phyloP scores from a whole-genome alignment of 2,113 vertebrate genomes.

The Sinosuthora webbiana region DNA sequence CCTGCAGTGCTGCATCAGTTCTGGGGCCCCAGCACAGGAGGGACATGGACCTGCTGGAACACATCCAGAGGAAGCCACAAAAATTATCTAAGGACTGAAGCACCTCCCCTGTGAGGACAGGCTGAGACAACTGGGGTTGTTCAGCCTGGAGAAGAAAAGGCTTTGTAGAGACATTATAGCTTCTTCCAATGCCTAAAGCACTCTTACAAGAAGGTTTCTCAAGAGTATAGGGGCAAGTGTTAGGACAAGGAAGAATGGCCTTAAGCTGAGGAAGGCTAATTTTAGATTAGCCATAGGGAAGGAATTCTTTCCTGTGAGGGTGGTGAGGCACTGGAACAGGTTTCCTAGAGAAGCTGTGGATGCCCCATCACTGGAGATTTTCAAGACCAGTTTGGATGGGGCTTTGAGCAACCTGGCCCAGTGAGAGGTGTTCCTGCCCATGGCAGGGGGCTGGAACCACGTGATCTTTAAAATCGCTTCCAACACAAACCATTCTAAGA shows the following conservation, averaged over 20 bases:
- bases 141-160: background rate
- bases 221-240: background rate
- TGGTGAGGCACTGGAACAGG: background rate
- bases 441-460: fast-evolving
- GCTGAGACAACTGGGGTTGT: background rate
- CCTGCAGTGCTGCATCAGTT: background rate
- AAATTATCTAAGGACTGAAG: background rate
- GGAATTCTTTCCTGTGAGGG: background rate
- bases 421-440: background rate
- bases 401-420: background rate
- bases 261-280: background rate
- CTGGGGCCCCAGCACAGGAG: too few species aligned
- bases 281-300: background rate
- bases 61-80: background rate
- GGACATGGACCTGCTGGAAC: fast-evolving
- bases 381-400: background rate
- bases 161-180: background rate
- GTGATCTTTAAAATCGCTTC: background rate
- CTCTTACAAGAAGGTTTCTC: background rate
- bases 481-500: background rate
- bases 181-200: background rate
- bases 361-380: background rate
- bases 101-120: background rate
- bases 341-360: background rate
- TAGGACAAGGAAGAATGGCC: background rate